Conservation (phyloP, 1,140 invertebrate species). For the Paralvinella palmiformis region DNA sequence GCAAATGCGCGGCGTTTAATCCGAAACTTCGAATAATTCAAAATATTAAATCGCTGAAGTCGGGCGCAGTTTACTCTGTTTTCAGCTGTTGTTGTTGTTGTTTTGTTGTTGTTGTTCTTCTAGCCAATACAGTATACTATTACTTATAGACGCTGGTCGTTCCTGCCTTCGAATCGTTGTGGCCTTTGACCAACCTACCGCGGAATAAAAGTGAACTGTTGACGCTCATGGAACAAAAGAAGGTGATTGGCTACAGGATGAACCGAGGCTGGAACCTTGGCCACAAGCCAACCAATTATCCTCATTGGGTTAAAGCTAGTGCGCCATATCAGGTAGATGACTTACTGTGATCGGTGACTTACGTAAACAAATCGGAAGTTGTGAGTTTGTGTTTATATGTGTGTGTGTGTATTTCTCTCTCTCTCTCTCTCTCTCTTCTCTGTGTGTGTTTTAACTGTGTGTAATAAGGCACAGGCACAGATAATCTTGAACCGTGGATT, state of each 20-base stretch:
- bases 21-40: no score
- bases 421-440: no score
- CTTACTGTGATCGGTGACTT: not conserved
- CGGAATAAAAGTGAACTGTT: constrained; percentile 68
- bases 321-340: constrained; percentile 66
- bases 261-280: constrained; percentile 57
- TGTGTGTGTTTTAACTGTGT: no score
- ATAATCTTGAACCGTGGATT: no score
- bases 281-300: constrained; percentile 76
- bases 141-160: constrained; percentile 58
- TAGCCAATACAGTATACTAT: not conserved
- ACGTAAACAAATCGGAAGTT: no score
- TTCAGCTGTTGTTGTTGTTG: no score
- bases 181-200: constrained; percentile 70
- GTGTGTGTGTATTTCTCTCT: no score
- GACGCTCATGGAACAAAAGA: constrained; percentile 60
- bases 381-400: no score
- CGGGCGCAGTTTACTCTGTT: no score
- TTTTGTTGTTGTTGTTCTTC: not conserved
- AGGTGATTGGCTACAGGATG: not conserved
- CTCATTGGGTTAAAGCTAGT: constrained; percentile 66
- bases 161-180: constrained; percentile 81
- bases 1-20: no score
- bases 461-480: no score
- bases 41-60: no score